A percentile compares a stretch with the other conserved stretches of the same genome.
phyloP scores from a whole-genome alignment of 92 coral and sea anemone species.

The Metridium senile region DNA sequence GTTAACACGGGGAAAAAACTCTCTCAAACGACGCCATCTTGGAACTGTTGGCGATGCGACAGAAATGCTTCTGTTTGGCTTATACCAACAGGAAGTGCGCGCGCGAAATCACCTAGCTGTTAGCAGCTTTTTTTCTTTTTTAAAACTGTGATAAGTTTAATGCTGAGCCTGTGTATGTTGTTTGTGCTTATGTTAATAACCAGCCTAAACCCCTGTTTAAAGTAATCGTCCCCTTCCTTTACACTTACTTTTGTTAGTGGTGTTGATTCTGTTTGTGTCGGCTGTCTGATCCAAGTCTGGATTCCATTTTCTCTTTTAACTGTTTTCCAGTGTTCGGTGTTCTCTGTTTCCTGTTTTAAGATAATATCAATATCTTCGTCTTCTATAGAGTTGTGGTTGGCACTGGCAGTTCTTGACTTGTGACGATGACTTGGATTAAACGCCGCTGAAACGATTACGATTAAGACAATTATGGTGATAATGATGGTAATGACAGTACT shows the following conservation, averaged over 20 bases:
- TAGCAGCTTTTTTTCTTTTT: too few relatives aligned
- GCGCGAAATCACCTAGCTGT: too few relatives aligned
- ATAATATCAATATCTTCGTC: constrained; percentile 33
- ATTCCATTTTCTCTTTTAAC: constrained; percentile 2
- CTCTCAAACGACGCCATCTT: too few relatives aligned
- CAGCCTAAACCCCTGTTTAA: too few relatives aligned
- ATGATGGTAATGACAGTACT: not conserved
- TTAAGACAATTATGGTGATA: not conserved
- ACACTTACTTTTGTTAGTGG: constrained; percentile 33
- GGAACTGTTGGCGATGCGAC: too few relatives aligned
- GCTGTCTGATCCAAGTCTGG: constrained; percentile 30
- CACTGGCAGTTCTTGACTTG: constrained; percentile 32
- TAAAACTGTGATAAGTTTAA: too few relatives aligned
- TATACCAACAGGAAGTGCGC: too few relatives aligned
- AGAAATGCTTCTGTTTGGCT: too few relatives aligned
- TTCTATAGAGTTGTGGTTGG: not conserved
- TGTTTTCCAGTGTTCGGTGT: constrained; percentile 32
- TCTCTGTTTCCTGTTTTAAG: constrained; percentile 33
- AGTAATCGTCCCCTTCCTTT: too few relatives aligned
- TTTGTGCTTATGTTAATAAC: too few relatives aligned
- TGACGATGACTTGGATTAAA: constrained; percentile 38
- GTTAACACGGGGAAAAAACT: too few relatives aligned
- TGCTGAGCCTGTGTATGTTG: too few relatives aligned
- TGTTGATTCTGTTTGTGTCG: constrained; percentile 32
- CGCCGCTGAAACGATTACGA: constrained; percentile 25